Percentiles rank a stretch among this genome's conserved stretches.
phyloP scores from a whole-genome alignment of 1,140 invertebrate genomes.

The Drosophila bipectinata region DNA sequence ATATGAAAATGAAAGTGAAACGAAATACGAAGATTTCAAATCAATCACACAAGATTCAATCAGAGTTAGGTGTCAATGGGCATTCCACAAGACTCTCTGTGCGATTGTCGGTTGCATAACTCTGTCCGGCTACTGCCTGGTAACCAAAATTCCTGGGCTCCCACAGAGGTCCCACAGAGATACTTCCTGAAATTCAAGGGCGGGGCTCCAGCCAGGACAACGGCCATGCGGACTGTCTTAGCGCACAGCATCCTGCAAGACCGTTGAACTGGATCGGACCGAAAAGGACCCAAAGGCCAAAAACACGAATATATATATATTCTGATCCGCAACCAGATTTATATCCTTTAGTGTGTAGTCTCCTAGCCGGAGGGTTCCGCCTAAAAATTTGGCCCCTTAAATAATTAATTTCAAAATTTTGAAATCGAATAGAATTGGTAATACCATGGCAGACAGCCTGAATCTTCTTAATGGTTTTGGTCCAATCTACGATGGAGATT shows the following conservation, averaged over 20 bases:
- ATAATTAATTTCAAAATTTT: background rate
- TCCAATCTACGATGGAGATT: slow-evolving; percentile 84
- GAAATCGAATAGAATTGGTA: slow-evolving; percentile 26
- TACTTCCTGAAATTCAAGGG: background rate
- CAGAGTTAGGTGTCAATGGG: slow-evolving; percentile 83
- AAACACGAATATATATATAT: background rate
- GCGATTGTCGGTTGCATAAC: slow-evolving; percentile 81
- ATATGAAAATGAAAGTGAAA: slow-evolving; percentile 19
- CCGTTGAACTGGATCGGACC: slow-evolving; percentile 57
- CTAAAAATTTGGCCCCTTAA: slow-evolving; percentile 3
- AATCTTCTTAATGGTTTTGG: slow-evolving; percentile 84
- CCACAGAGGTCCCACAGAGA: background rate
- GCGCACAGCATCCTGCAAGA: slow-evolving; percentile 57
- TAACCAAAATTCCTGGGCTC: slow-evolving; percentile 27
- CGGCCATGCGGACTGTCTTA: slow-evolving; percentile 68
- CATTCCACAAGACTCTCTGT: slow-evolving; percentile 76
- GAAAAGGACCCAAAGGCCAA: slow-evolving; percentile 17
- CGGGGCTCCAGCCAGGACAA: slow-evolving; percentile 58
- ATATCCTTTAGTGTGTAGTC: slow-evolving; percentile 43
- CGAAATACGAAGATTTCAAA: slow-evolving; percentile 25
- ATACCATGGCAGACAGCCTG: slow-evolving; percentile 76
- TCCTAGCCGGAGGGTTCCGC: slow-evolving; percentile 40
- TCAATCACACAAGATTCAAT: slow-evolving; percentile 74
- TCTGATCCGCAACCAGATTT: background rate
- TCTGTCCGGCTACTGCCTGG: slow-evolving; percentile 78